Evolutionary conservation across 2,888 invertebrate genomes (phyloP).

Genomic region (Metopia argyrocephala): DNA sequence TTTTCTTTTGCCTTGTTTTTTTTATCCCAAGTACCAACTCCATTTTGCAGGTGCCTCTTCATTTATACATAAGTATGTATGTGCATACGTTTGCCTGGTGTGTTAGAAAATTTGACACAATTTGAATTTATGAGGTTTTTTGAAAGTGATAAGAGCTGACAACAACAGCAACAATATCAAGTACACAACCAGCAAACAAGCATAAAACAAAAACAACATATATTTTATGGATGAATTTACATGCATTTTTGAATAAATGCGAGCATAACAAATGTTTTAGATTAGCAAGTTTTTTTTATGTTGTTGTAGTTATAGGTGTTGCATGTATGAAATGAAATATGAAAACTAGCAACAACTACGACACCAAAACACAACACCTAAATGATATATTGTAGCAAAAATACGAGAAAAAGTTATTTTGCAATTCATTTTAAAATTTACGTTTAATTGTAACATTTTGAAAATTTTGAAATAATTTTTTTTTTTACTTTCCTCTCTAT

Average conservation of each 20-base stretch:
- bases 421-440: constrained; percentile 29
- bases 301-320: not conserved
- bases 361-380: not conserved
- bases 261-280: constrained; percentile 44
- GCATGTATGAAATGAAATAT: not conserved
- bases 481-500: not conserved
- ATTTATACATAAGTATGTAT: too few relatives aligned
- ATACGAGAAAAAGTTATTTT: not conserved
- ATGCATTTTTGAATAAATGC: not conserved
- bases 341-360: not conserved
- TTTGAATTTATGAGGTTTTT: constrained; percentile 43
- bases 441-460: constrained; percentile 2
- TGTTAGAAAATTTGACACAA: constrained; percentile 50
- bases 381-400: constrained; percentile 6
- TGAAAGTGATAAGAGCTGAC: constrained; percentile 42
- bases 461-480: constrained; percentile 1
- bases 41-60: too few relatives aligned
- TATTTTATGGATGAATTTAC: constrained; percentile 36
- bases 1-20: too few relatives aligned
- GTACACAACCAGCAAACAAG: too few relatives aligned
- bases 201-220: not conserved
- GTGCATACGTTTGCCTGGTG: not conserved
- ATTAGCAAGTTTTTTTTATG: too few relatives aligned
- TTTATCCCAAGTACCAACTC: not conserved
- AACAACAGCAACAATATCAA: not conserved